Base-by-base conservation (phyloP, 2,888 invertebrate genomes). In the Meloe dianella region DNA sequence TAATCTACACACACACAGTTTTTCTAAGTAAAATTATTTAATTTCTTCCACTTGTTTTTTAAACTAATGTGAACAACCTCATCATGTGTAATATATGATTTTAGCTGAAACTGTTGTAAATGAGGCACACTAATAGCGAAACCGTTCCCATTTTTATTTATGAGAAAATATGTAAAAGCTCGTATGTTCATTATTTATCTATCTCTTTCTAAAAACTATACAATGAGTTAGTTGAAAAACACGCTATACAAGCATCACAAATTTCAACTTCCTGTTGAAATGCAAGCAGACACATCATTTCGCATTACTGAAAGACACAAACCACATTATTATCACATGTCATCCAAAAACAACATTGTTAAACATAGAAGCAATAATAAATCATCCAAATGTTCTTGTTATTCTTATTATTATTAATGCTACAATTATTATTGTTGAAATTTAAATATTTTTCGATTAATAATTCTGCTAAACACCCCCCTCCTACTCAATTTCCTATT, bases 281-380 rank as follows among this genome's bases (percentile, higher is more conserved):
- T 64, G 24, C 35, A 24, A 35, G 59, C 54, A 24, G 54, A 54
- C 54, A 59, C 30, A 38, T 35, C 59, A 38, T 59, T 59, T 59
- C 35, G 59, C 59, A 38, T 35, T 38, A 59, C 22, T 59, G 59
- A 59, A 59, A 59, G 59, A 59, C 59, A 32, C 30, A 59, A 38
- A 22, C 59, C 59, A 59, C 35, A 59, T 59, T 66, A 62, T 59
- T 66, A 62, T 66, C 54, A 32, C 58, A 27, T 67, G 61, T 61
- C 64, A 57, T 35, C 35, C 61, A 64, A 58, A 24, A 67, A 63
- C 66, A 63, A 66, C 66, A 66, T 54, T 63, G 60, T 63, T 60
- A 63, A 63, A 64, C 61, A 61, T 64, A 61, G 64, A 38, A 38
- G 51, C 64, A 64, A 64, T 60, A 64, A 64, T 64, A 67, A 67